Evolutionary conservation across 2,113 vertebrate species (phyloP).

Genomic region (Arothron firmamentum): DNA sequence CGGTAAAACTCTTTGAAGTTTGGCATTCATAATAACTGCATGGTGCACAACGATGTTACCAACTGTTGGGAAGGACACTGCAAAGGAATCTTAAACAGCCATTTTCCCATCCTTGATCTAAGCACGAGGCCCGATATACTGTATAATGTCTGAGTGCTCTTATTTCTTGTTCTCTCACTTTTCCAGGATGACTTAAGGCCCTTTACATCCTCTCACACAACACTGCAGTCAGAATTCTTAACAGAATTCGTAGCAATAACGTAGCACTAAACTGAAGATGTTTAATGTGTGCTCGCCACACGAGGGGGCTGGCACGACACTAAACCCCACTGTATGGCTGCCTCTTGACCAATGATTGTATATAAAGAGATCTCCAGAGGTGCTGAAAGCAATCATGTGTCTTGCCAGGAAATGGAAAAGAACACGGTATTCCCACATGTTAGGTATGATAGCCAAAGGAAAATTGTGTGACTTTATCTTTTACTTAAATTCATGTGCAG

Average conservation of each 20-base stretch:
- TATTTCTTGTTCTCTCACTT: slow-evolving; percentile 14
- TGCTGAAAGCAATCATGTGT: slow-evolving; percentile 35
- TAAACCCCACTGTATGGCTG: not conserved
- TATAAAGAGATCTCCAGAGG: slow-evolving; percentile 11
- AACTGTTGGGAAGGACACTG: slow-evolving; percentile 4
- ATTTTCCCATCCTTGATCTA: slow-evolving; percentile 41
- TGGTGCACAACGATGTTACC: too few species aligned
- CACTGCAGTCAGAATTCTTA: too few species aligned
- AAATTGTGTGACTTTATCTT: slow-evolving; percentile 18
- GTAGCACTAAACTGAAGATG: not conserved
- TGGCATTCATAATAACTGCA: too few species aligned
- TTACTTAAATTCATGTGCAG: not conserved
- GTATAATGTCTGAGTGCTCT: slow-evolving; percentile 51
- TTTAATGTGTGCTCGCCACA: slow-evolving; percentile 16
- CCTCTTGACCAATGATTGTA: not conserved
- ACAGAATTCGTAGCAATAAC: too few species aligned
- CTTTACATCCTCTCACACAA: slow-evolving; percentile 11
- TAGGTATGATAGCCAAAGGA: slow-evolving; percentile 18
- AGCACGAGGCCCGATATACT: slow-evolving; percentile 3
- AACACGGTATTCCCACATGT: slow-evolving; percentile 37
- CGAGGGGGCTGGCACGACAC: slow-evolving; percentile 50
- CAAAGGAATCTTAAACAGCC: not conserved
- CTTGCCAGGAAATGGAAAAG: slow-evolving; percentile 24
- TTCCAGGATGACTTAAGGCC: slow-evolving; percentile 24
- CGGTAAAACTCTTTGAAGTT: too few species aligned